phyloP scores from a whole-genome alignment of 2,797 vertebrate species.

The Sebastes cheni region DNA sequence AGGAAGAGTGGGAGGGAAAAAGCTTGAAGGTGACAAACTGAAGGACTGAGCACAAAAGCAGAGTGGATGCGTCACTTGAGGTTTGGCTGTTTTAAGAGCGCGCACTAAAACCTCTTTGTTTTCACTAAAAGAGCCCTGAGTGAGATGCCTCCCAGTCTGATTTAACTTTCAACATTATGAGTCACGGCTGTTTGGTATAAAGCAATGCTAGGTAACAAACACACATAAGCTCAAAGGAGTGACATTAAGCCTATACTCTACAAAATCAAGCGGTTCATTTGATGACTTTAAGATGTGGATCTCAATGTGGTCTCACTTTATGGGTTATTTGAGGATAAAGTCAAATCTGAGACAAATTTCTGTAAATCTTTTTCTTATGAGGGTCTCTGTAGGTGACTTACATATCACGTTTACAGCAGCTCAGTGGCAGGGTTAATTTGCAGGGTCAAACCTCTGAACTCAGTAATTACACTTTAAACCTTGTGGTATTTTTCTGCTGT shows the following conservation, averaged over 20 bases:
- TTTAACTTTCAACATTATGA: conserved; percentile 22
- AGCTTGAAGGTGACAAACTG: conserved; percentile 72
- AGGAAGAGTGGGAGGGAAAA: conserved; percentile 59
- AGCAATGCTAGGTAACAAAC: conserved; percentile 2
- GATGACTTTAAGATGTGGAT: conserved; percentile 51
- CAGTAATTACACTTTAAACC: conserved; percentile 56
- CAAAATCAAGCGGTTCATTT: conserved; percentile 18
- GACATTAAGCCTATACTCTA: not conserved
- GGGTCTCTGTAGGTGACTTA: conserved; percentile 34
- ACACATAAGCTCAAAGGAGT: not conserved
- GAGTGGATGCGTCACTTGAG: conserved; percentile 49
- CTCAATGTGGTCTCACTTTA: conserved; percentile 34
- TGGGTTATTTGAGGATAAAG: conserved; percentile 34
- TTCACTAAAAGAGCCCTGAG: conserved; percentile 26
- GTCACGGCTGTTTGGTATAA: conserved; percentile 27
- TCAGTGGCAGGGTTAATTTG: conserved; percentile 61
- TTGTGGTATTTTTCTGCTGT: conserved; percentile 34
- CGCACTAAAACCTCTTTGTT: conserved; percentile 64
- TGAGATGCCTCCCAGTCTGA: conserved; percentile 42
- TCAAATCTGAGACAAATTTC: conserved; percentile 36
- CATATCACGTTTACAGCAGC: conserved; percentile 53
- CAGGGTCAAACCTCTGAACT: conserved; percentile 62
- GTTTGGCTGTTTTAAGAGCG: conserved; percentile 51
- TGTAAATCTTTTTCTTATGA: conserved; percentile 49
- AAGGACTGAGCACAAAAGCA: conserved; percentile 72